Percentiles rank a stretch among this genome's conserved stretches.
Evolutionary conservation across 1,140 invertebrate genomes (phyloP).

Genomic region (Drosophila sproati): DNA sequence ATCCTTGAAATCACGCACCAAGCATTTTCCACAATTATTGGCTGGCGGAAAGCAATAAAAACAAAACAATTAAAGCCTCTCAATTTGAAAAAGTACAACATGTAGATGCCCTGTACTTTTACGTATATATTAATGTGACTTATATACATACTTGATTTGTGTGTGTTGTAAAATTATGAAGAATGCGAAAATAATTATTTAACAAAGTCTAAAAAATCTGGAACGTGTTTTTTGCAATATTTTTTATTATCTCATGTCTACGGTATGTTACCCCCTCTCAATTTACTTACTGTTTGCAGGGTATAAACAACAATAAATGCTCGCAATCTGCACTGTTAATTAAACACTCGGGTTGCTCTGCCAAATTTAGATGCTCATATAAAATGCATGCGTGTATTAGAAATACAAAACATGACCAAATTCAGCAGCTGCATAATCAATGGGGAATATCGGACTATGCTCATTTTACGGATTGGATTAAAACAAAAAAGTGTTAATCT

Average conservation of each 20-base stretch:
- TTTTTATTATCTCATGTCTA: too few species aligned
- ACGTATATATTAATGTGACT: too few species aligned
- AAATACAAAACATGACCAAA: conserved; percentile 36
- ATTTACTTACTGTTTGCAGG: neutral
- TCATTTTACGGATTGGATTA: conserved; percentile 17
- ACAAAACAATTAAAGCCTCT: conserved; percentile 27
- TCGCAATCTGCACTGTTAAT: conserved; percentile 49
- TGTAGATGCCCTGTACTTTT: neutral
- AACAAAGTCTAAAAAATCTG: too few species aligned
- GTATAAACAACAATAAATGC: neutral
- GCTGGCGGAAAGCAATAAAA: conserved; percentile 24
- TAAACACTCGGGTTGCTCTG: conserved; percentile 53
- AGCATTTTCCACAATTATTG: conserved; percentile 50
- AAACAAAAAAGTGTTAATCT: neutral
- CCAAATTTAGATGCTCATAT: conserved; percentile 40
- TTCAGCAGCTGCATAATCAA: conserved; percentile 17
- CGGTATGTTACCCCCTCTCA: neutral
- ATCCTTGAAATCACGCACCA: conserved; percentile 23
- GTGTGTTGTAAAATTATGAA: too few species aligned
- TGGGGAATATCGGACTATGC: conserved; percentile 25
- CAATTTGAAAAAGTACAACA: neutral
- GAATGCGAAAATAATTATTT: too few species aligned
- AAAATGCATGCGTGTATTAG: conserved; percentile 39
- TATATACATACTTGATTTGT: too few species aligned
- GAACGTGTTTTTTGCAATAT: too few species aligned